phyloP scores from a whole-genome alignment of 2,888 invertebrate genomes.

The Zaprionus bogoriensis region DNA sequence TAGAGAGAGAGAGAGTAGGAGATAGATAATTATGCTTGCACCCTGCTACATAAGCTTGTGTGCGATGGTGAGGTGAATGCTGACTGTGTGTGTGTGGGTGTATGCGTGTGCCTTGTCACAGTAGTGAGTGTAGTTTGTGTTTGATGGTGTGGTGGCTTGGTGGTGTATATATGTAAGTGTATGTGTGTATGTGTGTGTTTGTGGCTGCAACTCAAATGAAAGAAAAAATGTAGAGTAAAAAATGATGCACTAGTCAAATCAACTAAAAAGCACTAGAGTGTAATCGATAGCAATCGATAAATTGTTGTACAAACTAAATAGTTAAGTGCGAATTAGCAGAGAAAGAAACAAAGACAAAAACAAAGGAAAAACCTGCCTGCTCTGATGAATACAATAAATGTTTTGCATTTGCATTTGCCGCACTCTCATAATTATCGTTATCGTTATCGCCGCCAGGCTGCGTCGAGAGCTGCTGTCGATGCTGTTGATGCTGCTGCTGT shows the following conservation, averaged over 20 bases:
- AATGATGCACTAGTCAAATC: slow-evolving; percentile 26
- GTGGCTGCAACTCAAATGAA: slow-evolving; percentile 14
- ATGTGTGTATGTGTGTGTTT: not conserved
- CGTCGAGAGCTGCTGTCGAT: slow-evolving; percentile 17
- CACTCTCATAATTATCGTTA: slow-evolving; percentile 50
- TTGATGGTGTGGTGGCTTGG: too few species aligned
- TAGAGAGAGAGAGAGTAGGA: too few species aligned
- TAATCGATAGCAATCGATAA: slow-evolving; percentile 14
- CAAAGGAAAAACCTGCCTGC: slow-evolving; percentile 72
- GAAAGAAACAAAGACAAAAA: slow-evolving; percentile 36
- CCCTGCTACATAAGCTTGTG: slow-evolving; percentile 30
- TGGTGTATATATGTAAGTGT: too few species aligned
- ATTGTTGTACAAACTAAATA: slow-evolving; percentile 30
- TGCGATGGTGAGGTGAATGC: slow-evolving; percentile 8
- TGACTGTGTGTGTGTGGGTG: slow-evolving; percentile 9
- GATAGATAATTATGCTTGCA: not conserved
- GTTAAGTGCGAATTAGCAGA: slow-evolving; percentile 14
- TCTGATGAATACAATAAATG: slow-evolving; percentile 61
- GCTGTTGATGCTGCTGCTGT: slow-evolving; percentile 13
- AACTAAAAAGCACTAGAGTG: slow-evolving; percentile 48
- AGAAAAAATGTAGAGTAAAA: not conserved
- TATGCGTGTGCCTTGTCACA: not conserved
- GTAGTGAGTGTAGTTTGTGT: not conserved
- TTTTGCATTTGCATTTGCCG: slow-evolving; percentile 54
- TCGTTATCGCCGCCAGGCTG: slow-evolving; percentile 22